Percentiles rank a stretch among this genome's conserved stretches.
Evolutionary conservation across 2,113 vertebrate genomes (phyloP).

Genomic region (Gobiocypris rarus): DNA sequence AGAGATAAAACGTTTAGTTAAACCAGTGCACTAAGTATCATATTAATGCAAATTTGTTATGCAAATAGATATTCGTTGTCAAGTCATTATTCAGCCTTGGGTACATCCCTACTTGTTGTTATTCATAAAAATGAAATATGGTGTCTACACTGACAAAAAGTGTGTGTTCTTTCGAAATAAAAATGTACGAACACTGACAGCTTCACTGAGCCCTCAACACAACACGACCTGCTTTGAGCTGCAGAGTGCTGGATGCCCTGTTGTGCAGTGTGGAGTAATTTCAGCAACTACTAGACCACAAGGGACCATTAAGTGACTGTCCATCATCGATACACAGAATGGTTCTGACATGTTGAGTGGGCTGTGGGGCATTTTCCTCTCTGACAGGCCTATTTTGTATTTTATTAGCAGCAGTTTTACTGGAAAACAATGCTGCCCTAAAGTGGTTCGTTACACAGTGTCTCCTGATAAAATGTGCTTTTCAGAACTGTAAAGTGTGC

Average conservation of each 20-base stretch:
- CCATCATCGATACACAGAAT: background rate
- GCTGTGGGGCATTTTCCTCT: background rate
- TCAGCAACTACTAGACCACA: background rate
- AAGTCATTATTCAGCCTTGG: background rate
- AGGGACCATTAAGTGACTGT: slow-evolving; percentile 10
- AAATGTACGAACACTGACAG: background rate
- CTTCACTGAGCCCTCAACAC: background rate
- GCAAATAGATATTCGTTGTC: background rate
- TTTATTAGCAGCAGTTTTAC: slow-evolving; percentile 6
- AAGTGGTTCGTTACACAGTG: background rate
- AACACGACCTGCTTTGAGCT: background rate
- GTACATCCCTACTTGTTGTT: background rate
- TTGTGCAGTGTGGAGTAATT: slow-evolving; percentile 3
- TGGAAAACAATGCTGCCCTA: background rate
- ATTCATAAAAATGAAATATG: background rate
- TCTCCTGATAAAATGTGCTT: background rate
- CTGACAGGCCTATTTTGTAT: background rate
- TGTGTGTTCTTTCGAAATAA: background rate
- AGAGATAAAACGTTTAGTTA: no score
- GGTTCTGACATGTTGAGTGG: background rate
- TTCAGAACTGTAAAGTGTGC: background rate
- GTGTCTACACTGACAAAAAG: background rate
- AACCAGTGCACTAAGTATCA: no score
- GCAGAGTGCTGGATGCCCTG: slow-evolving; percentile 14
- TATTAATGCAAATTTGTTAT: background rate